Evolutionary conservation across 2,888 invertebrate genomes (phyloP), one percentile per base, ranked within the genome.

Genomic region (Phortica magna): DNA sequence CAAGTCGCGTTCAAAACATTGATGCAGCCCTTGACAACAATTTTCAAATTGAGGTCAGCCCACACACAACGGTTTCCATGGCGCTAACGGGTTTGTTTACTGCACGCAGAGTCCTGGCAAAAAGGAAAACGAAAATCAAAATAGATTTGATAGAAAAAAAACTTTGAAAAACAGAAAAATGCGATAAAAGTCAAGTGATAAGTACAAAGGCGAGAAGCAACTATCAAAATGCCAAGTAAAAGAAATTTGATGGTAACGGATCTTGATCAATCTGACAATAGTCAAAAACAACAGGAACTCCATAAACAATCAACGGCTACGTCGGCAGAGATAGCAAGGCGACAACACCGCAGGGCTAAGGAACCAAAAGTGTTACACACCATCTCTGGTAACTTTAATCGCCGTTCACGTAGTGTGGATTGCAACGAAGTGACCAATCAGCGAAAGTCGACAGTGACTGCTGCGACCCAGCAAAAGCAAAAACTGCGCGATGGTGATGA

Each of bases 351-450:
- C 12, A 41, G 6, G 7, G 42, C 14, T 4, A 71, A 71, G 53
- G 70, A 83, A 19, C 81, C 84, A 0, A 89, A 89, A 73, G 82
- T 82, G 61, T 77, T 90, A 14, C 88, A 88, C 10, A 91, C 89
- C 1, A 76, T 90, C n/a, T 83, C 89, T 12, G 90, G 89, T 0
- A 92, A 90, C 76, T 91, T 91, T 73, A 87, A 82, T 61, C 84
- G 86, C 7, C 84, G 91, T 42, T 91, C 91, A 17, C 87, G 87
- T 9, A 91, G 91, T 76, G 89, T 88, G 10, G 91, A 89, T 41
- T 81, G 81, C 55, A 77, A 88, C 22, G 82, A 85, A 14, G 80
- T 17, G 4, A 48, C 64, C 9, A 19, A 53, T 14, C 70, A 43
- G 31, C 31, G 53, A 10, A 48, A 42, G 48, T 43, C 31, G 57